Percentiles rank a stretch among this genome's conserved stretches.
Conservation (phyloP, 2,888 invertebrate species). For the Sturmia bella region DNA sequence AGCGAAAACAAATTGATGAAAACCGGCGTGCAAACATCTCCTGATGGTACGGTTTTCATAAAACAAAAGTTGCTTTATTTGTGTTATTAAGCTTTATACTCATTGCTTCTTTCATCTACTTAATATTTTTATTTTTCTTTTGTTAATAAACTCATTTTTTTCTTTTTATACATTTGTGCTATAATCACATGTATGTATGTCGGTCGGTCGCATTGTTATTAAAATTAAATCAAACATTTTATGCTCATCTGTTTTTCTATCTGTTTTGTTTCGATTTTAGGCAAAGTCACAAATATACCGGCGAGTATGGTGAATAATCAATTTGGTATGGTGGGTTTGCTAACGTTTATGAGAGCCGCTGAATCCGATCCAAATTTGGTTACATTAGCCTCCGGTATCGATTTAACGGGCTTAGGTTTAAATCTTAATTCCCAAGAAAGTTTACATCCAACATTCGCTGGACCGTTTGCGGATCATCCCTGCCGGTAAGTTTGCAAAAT, state of each 20-base stretch:
- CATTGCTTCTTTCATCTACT: background rate
- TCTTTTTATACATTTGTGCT: too few relatives aligned
- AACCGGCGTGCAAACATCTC: conserved; percentile 96
- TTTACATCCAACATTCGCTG: conserved; percentile 98
- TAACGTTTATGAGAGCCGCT: conserved; percentile 98
- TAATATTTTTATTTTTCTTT: background rate
- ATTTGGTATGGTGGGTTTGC: conserved; percentile 98
- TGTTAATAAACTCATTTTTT: background rate
- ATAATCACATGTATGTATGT: too few relatives aligned
- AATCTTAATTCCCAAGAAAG: conserved; percentile 99
- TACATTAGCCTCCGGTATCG: conserved; percentile 97
- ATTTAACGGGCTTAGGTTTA: conserved; percentile 97
- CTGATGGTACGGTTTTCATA: conserved; percentile 87
- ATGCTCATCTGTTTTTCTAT: background rate
- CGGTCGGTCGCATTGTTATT: too few relatives aligned
- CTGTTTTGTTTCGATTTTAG: conserved; percentile 82
- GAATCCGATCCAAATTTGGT: conserved; percentile 98
- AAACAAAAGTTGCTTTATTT: conserved; percentile 32
- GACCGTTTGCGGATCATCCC: conserved; percentile 99
- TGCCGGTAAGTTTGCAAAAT: conserved; percentile 84
- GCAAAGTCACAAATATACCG: conserved; percentile 99
- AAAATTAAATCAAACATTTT: background rate
- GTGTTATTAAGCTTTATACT: conserved; percentile 19
- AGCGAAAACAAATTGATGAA: conserved; percentile 84
- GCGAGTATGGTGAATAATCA: conserved; percentile 99